Percentiles rank a stretch among this genome's conserved stretches.
phyloP scores from a whole-genome alignment of 2,113 vertebrate species.

The Accipiter virgatus region DNA sequence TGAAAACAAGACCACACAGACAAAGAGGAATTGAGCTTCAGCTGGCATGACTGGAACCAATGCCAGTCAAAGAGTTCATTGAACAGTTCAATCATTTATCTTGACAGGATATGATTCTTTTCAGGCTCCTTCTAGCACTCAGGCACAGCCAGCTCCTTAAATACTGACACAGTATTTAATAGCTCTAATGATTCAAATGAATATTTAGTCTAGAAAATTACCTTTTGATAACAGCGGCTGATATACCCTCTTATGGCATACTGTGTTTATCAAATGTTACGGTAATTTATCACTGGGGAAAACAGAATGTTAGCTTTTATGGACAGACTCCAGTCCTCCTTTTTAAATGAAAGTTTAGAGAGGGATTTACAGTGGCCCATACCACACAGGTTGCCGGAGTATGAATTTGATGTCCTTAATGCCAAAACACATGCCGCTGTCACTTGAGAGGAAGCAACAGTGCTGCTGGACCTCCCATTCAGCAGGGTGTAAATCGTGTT shows the following conservation, averaged over 20 bases:
- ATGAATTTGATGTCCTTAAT: neutral
- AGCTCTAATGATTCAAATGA: conserved; percentile 55
- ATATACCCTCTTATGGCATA: conserved; percentile 22
- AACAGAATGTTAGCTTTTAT: conserved; percentile 12
- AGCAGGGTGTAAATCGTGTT: neutral
- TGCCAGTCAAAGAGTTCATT: conserved; percentile 72
- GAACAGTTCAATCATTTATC: conserved; percentile 69
- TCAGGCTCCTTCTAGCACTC: conserved; percentile 34
- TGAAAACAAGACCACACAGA: conserved; percentile 70
- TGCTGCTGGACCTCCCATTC: neutral
- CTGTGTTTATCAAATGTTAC: conserved; percentile 24
- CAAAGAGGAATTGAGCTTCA: conserved; percentile 71
- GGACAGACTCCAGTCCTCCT: neutral
- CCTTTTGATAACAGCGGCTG: conserved; percentile 36
- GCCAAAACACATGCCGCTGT: neutral
- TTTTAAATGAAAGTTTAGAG: conserved; percentile 11
- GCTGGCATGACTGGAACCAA: conserved; percentile 71
- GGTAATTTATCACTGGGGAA: conserved; percentile 12
- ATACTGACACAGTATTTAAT: conserved; percentile 50
- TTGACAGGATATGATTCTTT: conserved; percentile 67
- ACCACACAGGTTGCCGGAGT: conserved; percentile 27
- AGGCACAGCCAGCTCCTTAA: conserved; percentile 45
- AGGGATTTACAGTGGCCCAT: neutral
- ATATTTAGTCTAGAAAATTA: conserved; percentile 60
- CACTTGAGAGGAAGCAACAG: neutral